Percentiles rank a stretch among this genome's conserved stretches.
Evolutionary conservation across 2,888 invertebrate genomes (phyloP).

Genomic region (Chesias legatella): DNA sequence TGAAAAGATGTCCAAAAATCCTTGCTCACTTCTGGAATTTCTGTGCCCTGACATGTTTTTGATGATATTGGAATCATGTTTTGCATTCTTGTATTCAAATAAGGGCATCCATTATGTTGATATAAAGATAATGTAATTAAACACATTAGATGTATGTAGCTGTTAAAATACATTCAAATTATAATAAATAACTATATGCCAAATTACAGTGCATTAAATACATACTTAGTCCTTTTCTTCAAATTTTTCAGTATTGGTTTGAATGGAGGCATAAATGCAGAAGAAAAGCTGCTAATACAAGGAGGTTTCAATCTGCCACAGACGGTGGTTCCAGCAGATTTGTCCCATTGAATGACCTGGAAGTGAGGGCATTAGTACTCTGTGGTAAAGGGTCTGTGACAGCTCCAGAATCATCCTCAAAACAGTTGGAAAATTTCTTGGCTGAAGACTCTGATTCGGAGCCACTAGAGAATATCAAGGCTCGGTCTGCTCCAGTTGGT

Average conservation of each 20-base stretch:
- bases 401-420: slow-evolving; percentile 37
- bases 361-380: slow-evolving; percentile 60
- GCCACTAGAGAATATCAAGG: slow-evolving; percentile 44
- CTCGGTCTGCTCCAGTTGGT: slow-evolving; percentile 26
- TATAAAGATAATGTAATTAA: too few relatives aligned
- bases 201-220: too few relatives aligned
- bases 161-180: too few relatives aligned
- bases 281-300: slow-evolving; percentile 59
- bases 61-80: too few relatives aligned
- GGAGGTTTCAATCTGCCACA: slow-evolving; percentile 43
- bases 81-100: too few relatives aligned
- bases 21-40: too few relatives aligned
- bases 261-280: slow-evolving; percentile 69
- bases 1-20: too few relatives aligned
- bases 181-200: too few relatives aligned
- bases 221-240: not conserved
- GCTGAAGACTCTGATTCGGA: slow-evolving; percentile 59
- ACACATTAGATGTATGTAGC: too few relatives aligned
- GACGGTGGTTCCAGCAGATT: slow-evolving; percentile 47
- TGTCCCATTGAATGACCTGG: slow-evolving; percentile 59
- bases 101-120: too few relatives aligned
- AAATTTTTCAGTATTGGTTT: slow-evolving; percentile 64
- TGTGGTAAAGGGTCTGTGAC: slow-evolving; percentile 47
- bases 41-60: too few relatives aligned
- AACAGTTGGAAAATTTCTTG: slow-evolving; percentile 45